Conservation (phyloP, 92 coral and sea anemone species). For the Porites cylindrica region DNA sequence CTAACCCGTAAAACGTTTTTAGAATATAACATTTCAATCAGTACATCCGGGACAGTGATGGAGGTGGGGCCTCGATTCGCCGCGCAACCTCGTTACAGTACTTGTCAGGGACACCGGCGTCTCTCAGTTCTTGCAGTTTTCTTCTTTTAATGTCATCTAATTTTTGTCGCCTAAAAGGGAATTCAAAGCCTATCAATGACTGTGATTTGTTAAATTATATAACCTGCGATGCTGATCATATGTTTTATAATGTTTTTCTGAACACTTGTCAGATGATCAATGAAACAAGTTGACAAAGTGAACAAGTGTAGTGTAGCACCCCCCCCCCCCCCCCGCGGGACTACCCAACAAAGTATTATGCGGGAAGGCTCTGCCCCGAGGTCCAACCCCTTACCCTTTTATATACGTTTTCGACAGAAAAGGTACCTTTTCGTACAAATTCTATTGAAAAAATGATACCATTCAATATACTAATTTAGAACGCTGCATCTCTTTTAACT, state of each 20-base stretch:
- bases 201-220: not conserved
- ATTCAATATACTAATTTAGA: no score
- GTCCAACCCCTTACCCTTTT: no score
- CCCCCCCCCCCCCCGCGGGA: no score
- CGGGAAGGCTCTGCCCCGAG: no score
- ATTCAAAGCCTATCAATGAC: not conserved
- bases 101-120: conserved; percentile 99
- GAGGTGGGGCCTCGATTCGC: conserved; percentile 97
- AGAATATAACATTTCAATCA: not conserved
- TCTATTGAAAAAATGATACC: no score
- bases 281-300: not conserved
- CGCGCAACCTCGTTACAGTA: conserved; percentile 99
- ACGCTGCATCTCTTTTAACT: no score
- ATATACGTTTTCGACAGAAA: no score
- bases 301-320: no score
- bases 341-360: no score
- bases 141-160: conserved; percentile 96
- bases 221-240: no score
- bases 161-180: conserved; percentile 81
- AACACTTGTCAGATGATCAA: not conserved
- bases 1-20: not conserved
- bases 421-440: no score
- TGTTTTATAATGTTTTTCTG: not conserved
- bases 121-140: conserved; percentile 80
- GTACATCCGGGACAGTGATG: conserved; percentile 82